A percentile compares a stretch with the other conserved stretches of the same genome.
These are phyloP conservation scores for Equus przewalskii DNA, from an alignment of 2,113 vertebrate genomes.

Conservation along the genomic window DNA sequence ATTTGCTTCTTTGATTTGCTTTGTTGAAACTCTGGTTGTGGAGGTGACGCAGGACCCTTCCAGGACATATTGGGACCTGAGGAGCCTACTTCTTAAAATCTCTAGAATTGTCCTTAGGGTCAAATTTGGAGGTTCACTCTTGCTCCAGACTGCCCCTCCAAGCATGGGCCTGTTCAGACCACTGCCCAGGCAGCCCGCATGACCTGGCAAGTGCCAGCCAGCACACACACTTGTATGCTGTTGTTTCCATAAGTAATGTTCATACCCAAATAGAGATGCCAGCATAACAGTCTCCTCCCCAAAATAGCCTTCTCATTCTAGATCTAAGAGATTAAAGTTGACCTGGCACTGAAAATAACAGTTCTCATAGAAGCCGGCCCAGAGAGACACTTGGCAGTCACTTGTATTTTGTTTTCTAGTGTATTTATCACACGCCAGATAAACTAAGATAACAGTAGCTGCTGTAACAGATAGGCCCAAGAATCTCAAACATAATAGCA, in stretches of 20 bases:
- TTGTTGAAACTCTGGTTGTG: neutral
- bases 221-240: neutral
- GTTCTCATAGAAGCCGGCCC: neutral
- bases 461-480: neutral
- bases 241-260: neutral
- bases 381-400: neutral
- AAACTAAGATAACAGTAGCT: neutral
- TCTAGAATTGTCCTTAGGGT: neutral
- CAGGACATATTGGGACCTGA: neutral
- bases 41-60: neutral
- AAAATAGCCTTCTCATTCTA: neutral
- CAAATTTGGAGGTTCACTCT: neutral
- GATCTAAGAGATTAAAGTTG: slow-evolving; percentile 10
- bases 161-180: neutral
- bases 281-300: neutral
- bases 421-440: neutral
- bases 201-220: neutral
- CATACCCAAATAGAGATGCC: neutral
- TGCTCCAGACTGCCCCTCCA: neutral
- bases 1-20: slow-evolving; percentile 41
- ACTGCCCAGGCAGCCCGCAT: neutral
- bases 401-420: slow-evolving; percentile 44
- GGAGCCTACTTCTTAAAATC: neutral
- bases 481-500: neutral
- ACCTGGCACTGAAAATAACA: neutral